Evolutionary conservation across 1,140 invertebrate species (phyloP).

Genomic region (Psilanteris sp.): DNA sequence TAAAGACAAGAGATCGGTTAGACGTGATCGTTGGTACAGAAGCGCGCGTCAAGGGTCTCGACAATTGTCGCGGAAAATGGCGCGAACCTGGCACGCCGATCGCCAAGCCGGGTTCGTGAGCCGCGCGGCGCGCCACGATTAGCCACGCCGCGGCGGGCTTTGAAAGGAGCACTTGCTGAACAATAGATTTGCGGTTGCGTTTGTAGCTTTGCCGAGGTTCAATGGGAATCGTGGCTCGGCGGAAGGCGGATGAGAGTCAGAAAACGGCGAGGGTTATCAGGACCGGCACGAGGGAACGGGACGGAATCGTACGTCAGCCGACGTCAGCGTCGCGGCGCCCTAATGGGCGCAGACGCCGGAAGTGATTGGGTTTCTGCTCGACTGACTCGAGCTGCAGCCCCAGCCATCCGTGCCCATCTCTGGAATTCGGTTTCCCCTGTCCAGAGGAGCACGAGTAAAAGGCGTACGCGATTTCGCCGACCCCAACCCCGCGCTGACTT

Average conservation of each 20-base stretch:
- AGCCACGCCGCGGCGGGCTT: slow-evolving; percentile 67
- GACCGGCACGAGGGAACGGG: slow-evolving; percentile 23
- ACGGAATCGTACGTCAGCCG: slow-evolving; percentile 77
- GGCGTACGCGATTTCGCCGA: slow-evolving; percentile 58
- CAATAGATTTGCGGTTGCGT: slow-evolving; percentile 78
- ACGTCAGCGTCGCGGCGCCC: slow-evolving; percentile 80
- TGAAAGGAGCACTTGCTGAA: slow-evolving; percentile 74
- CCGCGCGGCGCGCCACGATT: too few relatives aligned
- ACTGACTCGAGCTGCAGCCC: slow-evolving; percentile 76
- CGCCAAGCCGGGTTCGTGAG: too few relatives aligned
- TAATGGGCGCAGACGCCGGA: slow-evolving; percentile 81
- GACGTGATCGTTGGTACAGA: too few relatives aligned
- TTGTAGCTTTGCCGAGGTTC: slow-evolving; percentile 69
- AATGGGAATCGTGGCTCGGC: slow-evolving; percentile 51
- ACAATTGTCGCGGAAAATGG: too few relatives aligned
- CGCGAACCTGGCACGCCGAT: too few relatives aligned
- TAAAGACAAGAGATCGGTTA: too few relatives aligned
- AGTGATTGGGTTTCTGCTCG: slow-evolving; percentile 81
- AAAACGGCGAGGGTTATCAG: slow-evolving; percentile 58
- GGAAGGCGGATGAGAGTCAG: slow-evolving; percentile 42
- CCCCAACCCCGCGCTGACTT: slow-evolving; percentile 58
- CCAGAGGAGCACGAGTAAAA: slow-evolving; percentile 60
- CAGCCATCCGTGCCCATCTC: slow-evolving; percentile 65
- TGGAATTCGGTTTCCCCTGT: slow-evolving; percentile 65
- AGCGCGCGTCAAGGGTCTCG: too few relatives aligned